These are phyloP conservation scores for Himalopsyche phryganea DNA, from an alignment of 1,140 invertebrate species.

Conservation along the genomic window DNA sequence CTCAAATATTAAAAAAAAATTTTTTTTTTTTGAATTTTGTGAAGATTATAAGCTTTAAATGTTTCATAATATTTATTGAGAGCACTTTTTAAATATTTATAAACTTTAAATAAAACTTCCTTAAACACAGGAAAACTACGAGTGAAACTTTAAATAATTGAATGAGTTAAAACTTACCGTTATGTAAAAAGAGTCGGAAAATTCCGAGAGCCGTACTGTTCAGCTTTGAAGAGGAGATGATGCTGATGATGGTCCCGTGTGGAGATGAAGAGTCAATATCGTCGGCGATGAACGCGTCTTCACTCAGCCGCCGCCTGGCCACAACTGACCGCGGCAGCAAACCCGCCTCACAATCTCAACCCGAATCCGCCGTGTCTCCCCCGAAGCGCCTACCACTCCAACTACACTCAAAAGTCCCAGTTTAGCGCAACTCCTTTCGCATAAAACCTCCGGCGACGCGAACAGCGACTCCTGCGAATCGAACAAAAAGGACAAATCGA, in stretches of 20 bases:
- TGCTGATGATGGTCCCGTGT: too few species aligned
- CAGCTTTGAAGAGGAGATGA: too few species aligned
- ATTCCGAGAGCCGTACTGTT: conserved; percentile 2
- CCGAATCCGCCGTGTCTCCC: conserved; percentile 1
- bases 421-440: too few species aligned
- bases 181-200: conserved; percentile 28
- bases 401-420: too few species aligned
- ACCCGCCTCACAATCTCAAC: conserved; percentile 12
- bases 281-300: conserved; percentile 14
- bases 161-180: conserved; percentile 21
- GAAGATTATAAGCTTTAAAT: not conserved
- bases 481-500: too few species aligned
- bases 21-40: too few species aligned
- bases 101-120: not conserved
- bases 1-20: too few species aligned
- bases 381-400: too few species aligned
- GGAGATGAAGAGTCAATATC: not conserved
- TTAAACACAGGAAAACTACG: not conserved
- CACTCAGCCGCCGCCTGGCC: conserved; percentile 16
- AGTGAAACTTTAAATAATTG: not conserved
- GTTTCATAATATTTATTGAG: not conserved
- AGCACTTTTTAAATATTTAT: not conserved
- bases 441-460: too few species aligned
- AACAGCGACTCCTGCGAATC: too few species aligned
- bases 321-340: conserved; percentile 21